A percentile compares a stretch with the other conserved stretches of the same genome.
Conservation (phyloP, 2,113 vertebrate species). For the Oncorhynchus tshawytscha region DNA sequence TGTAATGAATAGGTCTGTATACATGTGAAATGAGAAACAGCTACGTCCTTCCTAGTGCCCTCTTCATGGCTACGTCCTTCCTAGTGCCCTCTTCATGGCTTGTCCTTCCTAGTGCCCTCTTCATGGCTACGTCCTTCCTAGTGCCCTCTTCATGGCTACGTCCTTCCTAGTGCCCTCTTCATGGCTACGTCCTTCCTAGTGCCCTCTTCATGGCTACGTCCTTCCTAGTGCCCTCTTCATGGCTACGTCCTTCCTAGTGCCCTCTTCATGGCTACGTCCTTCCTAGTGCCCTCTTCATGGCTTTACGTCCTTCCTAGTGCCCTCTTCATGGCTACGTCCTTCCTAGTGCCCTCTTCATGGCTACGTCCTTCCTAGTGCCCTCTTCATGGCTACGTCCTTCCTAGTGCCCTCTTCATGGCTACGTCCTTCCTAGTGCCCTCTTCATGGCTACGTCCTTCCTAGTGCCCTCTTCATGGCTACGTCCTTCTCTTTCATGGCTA, state of each 20-base stretch:
- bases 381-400: slow-evolving; percentile 9
- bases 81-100: background rate
- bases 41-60: slow-evolving; percentile 1
- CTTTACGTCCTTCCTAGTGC: slow-evolving; percentile 4
- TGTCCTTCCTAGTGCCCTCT: slow-evolving; percentile 2
- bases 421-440: slow-evolving; percentile 1
- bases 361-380: slow-evolving; percentile 1
- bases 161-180: background rate
- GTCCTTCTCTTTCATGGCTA: slow-evolving; percentile 16
- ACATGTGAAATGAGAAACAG: background rate
- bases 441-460: slow-evolving; percentile 9
- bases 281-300: background rate
- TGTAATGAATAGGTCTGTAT: background rate
- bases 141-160: background rate
- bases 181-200: slow-evolving; percentile 8
- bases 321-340: slow-evolving; percentile 8
- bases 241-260: slow-evolving; percentile 5
- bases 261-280: slow-evolving; percentile 8
- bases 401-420: background rate
- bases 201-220: slow-evolving; percentile 3
- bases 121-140: slow-evolving; percentile 11
- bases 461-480: background rate
- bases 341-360: background rate
- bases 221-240: background rate
- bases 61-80: slow-evolving; percentile 3